Conservation (phyloP, 2,888 invertebrate genomes). For the Alcis repandata region DNA sequence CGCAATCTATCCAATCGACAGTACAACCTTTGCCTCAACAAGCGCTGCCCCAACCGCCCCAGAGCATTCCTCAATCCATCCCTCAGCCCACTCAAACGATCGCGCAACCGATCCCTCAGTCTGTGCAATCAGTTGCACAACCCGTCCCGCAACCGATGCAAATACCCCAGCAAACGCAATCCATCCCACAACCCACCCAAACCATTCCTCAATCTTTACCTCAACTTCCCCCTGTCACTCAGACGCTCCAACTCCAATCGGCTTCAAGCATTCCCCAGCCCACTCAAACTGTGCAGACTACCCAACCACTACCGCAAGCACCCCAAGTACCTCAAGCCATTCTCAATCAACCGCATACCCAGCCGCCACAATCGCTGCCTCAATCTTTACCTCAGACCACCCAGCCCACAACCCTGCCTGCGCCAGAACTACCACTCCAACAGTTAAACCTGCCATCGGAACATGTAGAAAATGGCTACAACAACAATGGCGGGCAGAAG, state of each 20-base stretch:
- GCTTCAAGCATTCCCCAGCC: conserved; percentile 24
- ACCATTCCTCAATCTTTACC: conserved; percentile 27
- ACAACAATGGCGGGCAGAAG: conserved; percentile 66
- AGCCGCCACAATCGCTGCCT: conserved; percentile 45
- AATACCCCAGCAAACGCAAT: conserved; percentile 46
- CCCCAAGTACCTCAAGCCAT: conserved; percentile 50
- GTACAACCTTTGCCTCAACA: conserved; percentile 46
- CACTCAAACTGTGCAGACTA: conserved; percentile 25
- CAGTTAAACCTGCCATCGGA: conserved; percentile 67
- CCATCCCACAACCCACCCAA: conserved; percentile 49
- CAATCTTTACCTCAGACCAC: conserved; percentile 38
- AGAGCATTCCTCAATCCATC: conserved; percentile 38
- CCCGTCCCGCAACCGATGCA: conserved; percentile 37
- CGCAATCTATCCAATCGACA: conserved; percentile 43
- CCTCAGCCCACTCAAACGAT: conserved; percentile 33
- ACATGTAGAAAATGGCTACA: conserved; percentile 63
- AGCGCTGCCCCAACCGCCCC: conserved; percentile 40
- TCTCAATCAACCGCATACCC: conserved; percentile 26
- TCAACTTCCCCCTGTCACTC: conserved; percentile 43
- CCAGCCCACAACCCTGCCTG: conserved; percentile 38
- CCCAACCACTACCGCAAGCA: conserved; percentile 38
- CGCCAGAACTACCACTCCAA: conserved; percentile 65
- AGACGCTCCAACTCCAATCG: conserved; percentile 41
- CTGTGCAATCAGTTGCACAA: conserved; percentile 43
- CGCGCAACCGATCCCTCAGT: conserved; percentile 44